These are phyloP conservation scores for Diloba caeruleocephala DNA, from an alignment of 2,888 invertebrate species.

Conservation along the genomic window DNA sequence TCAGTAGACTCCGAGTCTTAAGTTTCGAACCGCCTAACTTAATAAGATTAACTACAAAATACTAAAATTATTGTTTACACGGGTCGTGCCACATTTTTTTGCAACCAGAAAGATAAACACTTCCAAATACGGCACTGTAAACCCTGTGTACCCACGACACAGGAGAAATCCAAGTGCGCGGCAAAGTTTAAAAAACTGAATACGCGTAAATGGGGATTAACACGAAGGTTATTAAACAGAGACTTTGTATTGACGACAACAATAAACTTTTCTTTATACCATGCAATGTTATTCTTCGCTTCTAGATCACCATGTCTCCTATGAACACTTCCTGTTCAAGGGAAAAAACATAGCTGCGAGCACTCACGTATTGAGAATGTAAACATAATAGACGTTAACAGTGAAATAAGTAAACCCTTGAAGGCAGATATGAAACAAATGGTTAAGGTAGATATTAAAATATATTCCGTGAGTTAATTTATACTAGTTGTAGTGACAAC, in stretches of 20 bases:
- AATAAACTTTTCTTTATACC: constrained; percentile 11
- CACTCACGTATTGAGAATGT: constrained; percentile 12
- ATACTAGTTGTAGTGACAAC: constrained; percentile 51
- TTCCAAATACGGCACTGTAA: too few species aligned
- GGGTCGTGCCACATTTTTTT: too few species aligned
- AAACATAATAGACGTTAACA: constrained; percentile 10
- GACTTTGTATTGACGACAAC: constrained; percentile 20
- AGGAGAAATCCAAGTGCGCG: too few species aligned
- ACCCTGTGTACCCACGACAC: too few species aligned
- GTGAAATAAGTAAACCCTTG: background rate
- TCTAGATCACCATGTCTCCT: constrained; percentile 15
- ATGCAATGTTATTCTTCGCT: constrained; percentile 44
- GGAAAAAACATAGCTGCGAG: constrained; percentile 17
- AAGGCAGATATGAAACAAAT: constrained; percentile 39
- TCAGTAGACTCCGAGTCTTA: too few species aligned
- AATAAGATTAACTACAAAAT: too few species aligned
- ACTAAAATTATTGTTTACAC: too few species aligned
- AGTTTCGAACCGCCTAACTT: too few species aligned
- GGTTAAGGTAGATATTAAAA: constrained; percentile 32
- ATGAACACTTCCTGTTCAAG: constrained; percentile 32
- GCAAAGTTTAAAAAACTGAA: too few species aligned
- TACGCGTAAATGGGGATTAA: too few species aligned
- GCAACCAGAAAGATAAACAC: too few species aligned
- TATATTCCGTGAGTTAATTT: constrained; percentile 47
- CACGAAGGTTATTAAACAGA: constrained; percentile 33